Percentiles rank a stretch among this genome's conserved stretches.
phyloP scores from a whole-genome alignment of 2,113 vertebrate genomes.

The Lontra canadensis region DNA sequence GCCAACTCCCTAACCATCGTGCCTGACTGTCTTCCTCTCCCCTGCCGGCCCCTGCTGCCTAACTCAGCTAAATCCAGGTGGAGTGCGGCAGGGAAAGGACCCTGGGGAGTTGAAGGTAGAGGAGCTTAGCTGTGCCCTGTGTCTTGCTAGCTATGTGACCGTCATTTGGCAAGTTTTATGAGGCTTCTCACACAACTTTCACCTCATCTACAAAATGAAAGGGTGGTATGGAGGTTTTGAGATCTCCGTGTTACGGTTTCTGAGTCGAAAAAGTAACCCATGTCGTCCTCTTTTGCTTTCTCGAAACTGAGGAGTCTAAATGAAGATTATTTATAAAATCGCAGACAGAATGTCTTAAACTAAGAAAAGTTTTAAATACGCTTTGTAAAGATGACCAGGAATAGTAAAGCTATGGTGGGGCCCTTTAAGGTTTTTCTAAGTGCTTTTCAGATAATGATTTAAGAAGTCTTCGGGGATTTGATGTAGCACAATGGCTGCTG shows the following conservation, averaged over 20 bases:
- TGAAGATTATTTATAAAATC: not conserved
- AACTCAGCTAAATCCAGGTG: not conserved
- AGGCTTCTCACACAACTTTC: accelerated
- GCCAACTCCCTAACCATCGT: too few species aligned
- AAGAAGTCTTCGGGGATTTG: not conserved
- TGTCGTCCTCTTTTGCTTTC: not conserved
- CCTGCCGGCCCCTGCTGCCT: accelerated
- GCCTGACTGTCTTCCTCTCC: accelerated
- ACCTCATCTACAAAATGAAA: not conserved
- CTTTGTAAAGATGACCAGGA: not conserved
- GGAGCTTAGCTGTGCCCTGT: not conserved
- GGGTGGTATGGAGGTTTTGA: not conserved
- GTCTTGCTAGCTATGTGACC: not conserved
- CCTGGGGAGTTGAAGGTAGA: not conserved
- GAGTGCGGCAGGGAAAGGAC: accelerated
- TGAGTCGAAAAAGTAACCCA: not conserved
- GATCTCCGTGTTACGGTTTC: not conserved
- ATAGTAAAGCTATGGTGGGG: not conserved
- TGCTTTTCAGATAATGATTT: slow-evolving; percentile 23
- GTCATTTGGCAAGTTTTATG: not conserved
- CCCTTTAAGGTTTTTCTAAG: not conserved
- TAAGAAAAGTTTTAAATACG: not conserved
- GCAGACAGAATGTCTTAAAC: not conserved
- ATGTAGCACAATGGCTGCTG: not conserved
- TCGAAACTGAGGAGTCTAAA: not conserved